Conservation (phyloP, 2,888 invertebrate genomes). For the Drosophila leonis region DNA sequence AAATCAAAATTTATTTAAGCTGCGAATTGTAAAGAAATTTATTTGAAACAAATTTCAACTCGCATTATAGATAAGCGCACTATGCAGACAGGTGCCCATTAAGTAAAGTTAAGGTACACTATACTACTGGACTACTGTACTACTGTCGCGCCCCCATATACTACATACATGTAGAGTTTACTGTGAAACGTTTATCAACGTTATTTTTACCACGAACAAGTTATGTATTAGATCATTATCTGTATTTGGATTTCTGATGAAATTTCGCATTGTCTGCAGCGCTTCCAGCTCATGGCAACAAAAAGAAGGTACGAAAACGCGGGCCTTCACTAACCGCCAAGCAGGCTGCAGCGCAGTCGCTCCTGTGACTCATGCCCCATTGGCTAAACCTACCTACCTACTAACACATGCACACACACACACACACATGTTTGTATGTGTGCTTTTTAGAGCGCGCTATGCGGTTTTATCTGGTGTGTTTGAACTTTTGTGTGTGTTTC, state of each 20-base stretch:
- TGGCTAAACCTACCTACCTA: slow-evolving; percentile 11
- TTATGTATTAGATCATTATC: slow-evolving; percentile 82
- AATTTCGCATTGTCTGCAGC: slow-evolving; percentile 78
- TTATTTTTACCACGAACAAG: slow-evolving; percentile 70
- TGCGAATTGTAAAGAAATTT: neutral
- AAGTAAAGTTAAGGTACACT: slow-evolving; percentile 1
- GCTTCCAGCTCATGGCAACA: slow-evolving; percentile 42
- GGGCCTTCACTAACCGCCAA: slow-evolving; percentile 44
- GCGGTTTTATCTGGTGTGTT: slow-evolving; percentile 46
- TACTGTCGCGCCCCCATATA: slow-evolving; percentile 6
- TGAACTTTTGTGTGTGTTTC: slow-evolving; percentile 57
- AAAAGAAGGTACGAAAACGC: slow-evolving; percentile 33
- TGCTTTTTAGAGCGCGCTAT: slow-evolving; percentile 16
- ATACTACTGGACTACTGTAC: neutral
- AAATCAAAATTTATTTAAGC: neutral
- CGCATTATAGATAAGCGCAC: slow-evolving; percentile 3
- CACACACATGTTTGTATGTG: no score
- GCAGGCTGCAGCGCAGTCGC: slow-evolving; percentile 42
- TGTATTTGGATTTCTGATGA: slow-evolving; percentile 81
- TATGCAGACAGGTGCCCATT: slow-evolving; percentile 19
- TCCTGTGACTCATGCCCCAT: slow-evolving; percentile 58
- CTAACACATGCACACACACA: neutral
- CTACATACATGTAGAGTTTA: slow-evolving; percentile 15
- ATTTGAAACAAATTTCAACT: neutral
- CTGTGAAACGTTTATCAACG: slow-evolving; percentile 56